Percentiles rank a stretch among this genome's conserved stretches.
phyloP scores from a whole-genome alignment of 2,888 invertebrate genomes.

The Coleophora flavipennella region DNA sequence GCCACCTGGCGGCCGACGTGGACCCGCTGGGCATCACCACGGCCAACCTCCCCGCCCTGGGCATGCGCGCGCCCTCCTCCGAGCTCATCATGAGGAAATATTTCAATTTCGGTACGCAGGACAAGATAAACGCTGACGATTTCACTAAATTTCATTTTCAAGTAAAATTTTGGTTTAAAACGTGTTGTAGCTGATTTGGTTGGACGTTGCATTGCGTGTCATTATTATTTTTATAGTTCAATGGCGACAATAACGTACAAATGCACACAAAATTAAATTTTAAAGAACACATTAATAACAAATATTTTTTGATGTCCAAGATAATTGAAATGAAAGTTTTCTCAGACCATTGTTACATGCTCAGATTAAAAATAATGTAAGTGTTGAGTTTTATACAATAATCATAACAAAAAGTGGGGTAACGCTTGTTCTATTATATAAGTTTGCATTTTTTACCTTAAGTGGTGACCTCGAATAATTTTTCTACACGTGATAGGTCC shows the following conservation, averaged over 20 bases:
- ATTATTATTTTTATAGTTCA: slow-evolving; percentile 29
- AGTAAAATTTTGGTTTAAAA: too few relatives aligned
- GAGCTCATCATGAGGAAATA: slow-evolving; percentile 74
- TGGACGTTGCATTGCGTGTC: slow-evolving; percentile 43
- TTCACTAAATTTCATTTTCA: neutral
- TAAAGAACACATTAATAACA: neutral
- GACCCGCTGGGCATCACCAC: slow-evolving; percentile 94
- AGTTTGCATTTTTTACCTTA: too few relatives aligned
- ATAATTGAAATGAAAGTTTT: too few relatives aligned
- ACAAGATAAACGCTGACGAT: slow-evolving; percentile 27
- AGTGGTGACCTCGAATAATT: too few relatives aligned
- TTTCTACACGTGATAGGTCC: too few relatives aligned
- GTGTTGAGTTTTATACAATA: too few relatives aligned
- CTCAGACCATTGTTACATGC: too few relatives aligned
- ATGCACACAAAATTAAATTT: slow-evolving; percentile 21
- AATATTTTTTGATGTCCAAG: neutral
- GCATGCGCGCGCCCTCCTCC: slow-evolving; percentile 64
- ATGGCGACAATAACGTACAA: slow-evolving; percentile 48
- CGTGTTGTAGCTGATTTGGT: slow-evolving; percentile 16
- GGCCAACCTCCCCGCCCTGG: slow-evolving; percentile 73
- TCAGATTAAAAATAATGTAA: too few relatives aligned
- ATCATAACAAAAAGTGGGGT: too few relatives aligned
- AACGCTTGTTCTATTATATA: too few relatives aligned
- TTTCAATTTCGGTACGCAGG: slow-evolving; percentile 69
- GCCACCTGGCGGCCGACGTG: slow-evolving; percentile 93